phyloP scores from a whole-genome alignment of 2,797 vertebrate genomes.

The Iguana delicatissima region DNA sequence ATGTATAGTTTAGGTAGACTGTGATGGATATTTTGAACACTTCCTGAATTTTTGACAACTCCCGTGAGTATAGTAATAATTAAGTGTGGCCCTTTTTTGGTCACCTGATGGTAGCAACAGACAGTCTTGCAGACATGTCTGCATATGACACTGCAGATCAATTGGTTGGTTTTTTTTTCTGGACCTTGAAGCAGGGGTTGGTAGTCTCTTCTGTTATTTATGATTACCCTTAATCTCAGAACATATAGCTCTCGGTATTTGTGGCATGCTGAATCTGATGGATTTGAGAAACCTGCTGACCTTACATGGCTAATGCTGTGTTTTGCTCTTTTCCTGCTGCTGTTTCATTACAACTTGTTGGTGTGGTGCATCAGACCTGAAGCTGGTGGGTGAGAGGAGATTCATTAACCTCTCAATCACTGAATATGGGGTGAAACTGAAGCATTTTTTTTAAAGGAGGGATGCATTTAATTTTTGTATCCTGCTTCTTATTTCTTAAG shows the following conservation, averaged over 20 bases:
- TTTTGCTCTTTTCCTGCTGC: background rate
- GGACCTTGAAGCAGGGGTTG: background rate
- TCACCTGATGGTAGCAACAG: too few relatives aligned
- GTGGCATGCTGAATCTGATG: background rate
- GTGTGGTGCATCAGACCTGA: accelerated
- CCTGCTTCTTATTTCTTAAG: background rate
- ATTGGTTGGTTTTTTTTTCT: background rate
- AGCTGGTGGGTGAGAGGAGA: slow-evolving; percentile 4
- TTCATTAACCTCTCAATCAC: background rate
- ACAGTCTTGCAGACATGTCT: background rate
- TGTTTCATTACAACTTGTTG: background rate
- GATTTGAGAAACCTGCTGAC: background rate
- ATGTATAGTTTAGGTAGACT: background rate
- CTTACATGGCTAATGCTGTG: background rate
- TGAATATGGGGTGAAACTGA: accelerated
- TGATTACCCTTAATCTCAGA: background rate
- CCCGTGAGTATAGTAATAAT: background rate
- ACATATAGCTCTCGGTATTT: background rate
- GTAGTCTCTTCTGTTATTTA: background rate
- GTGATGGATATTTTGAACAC: background rate
- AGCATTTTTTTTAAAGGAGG: background rate
- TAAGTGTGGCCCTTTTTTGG: background rate
- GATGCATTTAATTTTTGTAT: background rate
- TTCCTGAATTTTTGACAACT: background rate
- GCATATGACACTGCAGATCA: background rate